Percentiles rank a stretch among this genome's conserved stretches.
These are phyloP conservation scores for Caenorhabditis angaria DNA, from an alignment of 2,888 invertebrate species.

Conservation along the genomic window DNA sequence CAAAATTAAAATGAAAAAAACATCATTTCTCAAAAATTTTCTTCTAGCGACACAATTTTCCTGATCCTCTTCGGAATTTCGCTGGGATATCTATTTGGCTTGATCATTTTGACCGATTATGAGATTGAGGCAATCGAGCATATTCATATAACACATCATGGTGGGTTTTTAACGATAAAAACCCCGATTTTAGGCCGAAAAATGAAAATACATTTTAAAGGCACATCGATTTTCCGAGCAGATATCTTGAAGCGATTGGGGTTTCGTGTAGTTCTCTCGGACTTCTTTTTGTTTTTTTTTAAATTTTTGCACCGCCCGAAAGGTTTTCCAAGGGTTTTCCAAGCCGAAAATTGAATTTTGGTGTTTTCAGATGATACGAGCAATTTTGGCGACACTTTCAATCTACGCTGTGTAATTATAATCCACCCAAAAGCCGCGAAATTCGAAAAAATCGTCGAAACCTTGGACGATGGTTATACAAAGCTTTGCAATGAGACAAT, in stretches of 20 bases:
- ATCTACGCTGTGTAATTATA: conserved; percentile 35
- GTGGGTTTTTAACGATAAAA: too few species aligned
- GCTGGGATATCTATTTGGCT: conserved; percentile 28
- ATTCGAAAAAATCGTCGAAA: conserved; percentile 26
- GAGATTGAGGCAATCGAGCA: conserved; percentile 26
- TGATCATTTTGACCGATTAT: conserved; percentile 16
- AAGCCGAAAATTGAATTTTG: neutral
- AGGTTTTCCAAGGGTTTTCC: too few species aligned
- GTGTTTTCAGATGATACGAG: conserved; percentile 8
- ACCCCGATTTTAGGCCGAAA: too few species aligned
- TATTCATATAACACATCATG: conserved; percentile 17
- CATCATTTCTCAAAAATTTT: neutral
- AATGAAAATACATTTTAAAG: neutral
- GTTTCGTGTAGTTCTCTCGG: neutral
- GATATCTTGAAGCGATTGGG: neutral
- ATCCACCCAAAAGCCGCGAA: conserved; percentile 21
- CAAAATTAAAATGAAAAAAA: neutral
- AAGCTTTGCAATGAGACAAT: conserved; percentile 37
- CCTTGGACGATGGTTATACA: conserved; percentile 32
- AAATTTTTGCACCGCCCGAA: conserved; percentile 1
- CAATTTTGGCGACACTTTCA: neutral
- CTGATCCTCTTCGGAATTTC: conserved; percentile 23
- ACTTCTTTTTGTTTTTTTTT: neutral
- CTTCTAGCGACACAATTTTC: conserved; percentile 29
- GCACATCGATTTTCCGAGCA: neutral